Percentiles rank a stretch among this genome's conserved stretches.
Evolutionary conservation across 2,797 vertebrate species (phyloP).

Genomic region (Ataeniobius toweri): DNA sequence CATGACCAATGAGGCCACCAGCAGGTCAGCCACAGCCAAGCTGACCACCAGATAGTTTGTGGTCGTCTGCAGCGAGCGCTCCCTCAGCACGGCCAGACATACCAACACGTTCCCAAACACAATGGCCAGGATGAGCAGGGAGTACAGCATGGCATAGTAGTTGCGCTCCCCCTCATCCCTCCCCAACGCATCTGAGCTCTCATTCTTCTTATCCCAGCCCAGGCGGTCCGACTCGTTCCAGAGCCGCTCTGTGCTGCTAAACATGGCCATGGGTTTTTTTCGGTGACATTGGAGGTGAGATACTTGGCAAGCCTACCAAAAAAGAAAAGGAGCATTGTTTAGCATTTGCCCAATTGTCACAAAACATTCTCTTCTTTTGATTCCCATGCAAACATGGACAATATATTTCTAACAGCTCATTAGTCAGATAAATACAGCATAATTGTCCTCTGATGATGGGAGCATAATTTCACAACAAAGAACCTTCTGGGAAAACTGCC

Average conservation of each 20-base stretch:
- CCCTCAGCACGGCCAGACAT: constrained; percentile 89
- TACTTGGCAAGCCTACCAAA: constrained; percentile 58
- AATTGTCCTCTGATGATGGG: constrained; percentile 11
- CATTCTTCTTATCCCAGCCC: constrained; percentile 70
- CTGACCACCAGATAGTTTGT: constrained; percentile 97
- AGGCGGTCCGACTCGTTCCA: constrained; percentile 78
- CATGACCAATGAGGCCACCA: constrained; percentile 94
- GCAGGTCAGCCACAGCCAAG: constrained; percentile 90
- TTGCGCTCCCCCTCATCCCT: constrained; percentile 63
- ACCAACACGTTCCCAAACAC: constrained; percentile 93
- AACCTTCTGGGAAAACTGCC: constrained; percentile 29
- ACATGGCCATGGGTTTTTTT: constrained; percentile 81
- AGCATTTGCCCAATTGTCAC: constrained; percentile 5
- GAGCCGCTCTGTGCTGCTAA: constrained; percentile 75
- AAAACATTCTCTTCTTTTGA: not conserved
- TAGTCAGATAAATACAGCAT: constrained; percentile 14
- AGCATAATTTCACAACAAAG: constrained; percentile 23
- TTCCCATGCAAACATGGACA: constrained; percentile 9
- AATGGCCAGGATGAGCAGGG: constrained; percentile 89
- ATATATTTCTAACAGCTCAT: constrained; percentile 23
- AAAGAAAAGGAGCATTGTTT: constrained; percentile 16
- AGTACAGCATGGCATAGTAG: constrained; percentile 91
- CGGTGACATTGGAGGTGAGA: constrained; percentile 67
- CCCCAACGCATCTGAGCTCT: constrained; percentile 45
- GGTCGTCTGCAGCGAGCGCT: constrained; percentile 89